phyloP scores from a whole-genome alignment of 1,140 invertebrate species.

The Drosophila bocki region DNA sequence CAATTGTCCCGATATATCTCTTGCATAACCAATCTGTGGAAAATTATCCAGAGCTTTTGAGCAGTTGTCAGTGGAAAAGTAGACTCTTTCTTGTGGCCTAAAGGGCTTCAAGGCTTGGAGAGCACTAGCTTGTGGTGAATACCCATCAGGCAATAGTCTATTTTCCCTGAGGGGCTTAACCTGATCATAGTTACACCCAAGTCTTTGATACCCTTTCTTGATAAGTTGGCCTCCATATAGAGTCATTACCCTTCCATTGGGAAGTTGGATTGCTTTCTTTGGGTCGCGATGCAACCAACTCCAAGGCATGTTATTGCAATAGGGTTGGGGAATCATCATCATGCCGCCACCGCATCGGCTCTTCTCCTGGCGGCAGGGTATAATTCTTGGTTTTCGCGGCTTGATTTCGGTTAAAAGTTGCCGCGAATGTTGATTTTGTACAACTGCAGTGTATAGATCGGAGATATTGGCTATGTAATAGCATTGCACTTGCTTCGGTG shows the following conservation, averaged over 20 bases:
- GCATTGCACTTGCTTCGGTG: not conserved
- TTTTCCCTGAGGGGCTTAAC: not conserved
- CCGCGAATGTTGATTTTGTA: constrained; percentile 3
- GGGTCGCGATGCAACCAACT: constrained; percentile 5
- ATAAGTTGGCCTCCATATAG: not conserved
- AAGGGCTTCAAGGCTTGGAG: not conserved
- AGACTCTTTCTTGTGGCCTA: not conserved
- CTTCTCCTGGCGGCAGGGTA: constrained; percentile 1
- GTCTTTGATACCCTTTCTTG: not conserved
- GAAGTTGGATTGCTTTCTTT: not conserved
- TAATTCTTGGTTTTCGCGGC: not conserved
- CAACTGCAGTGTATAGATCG: constrained; percentile 15
- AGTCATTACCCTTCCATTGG: not conserved
- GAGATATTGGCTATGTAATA: constrained; percentile 6
- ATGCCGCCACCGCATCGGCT: constrained; percentile 11
- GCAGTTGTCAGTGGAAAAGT: not conserved
- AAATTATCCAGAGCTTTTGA: no score
- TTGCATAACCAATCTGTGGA: not conserved
- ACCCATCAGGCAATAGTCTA: not conserved
- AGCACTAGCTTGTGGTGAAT: no score
- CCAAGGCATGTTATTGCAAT: constrained; percentile 10
- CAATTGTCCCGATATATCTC: not conserved
- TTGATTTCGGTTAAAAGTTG: not conserved
- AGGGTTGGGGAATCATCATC: constrained; percentile 14
- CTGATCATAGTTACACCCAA: not conserved